A percentile compares a stretch with the other conserved stretches of the same genome.
Conservation (phyloP, 2,888 invertebrate genomes). For the Archaeoteleia sp. region DNA sequence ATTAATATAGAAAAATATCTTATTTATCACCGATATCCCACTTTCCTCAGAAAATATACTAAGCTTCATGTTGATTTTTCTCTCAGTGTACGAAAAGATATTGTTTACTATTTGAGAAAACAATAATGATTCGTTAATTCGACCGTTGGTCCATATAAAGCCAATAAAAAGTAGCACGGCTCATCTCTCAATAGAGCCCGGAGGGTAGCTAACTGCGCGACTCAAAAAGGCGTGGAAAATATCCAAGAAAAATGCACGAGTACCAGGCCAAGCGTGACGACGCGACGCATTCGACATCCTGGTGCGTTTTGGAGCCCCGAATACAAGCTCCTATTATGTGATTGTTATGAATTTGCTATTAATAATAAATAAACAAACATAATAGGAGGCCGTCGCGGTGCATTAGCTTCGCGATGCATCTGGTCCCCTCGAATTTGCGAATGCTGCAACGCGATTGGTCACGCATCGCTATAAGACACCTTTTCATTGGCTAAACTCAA, state of each 20-base stretch:
- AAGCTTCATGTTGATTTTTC: too few relatives aligned
- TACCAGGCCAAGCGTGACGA: slow-evolving; percentile 64
- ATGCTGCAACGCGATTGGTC: slow-evolving; percentile 35
- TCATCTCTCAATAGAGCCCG: slow-evolving; percentile 25
- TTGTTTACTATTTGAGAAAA: neutral
- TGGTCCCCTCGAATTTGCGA: slow-evolving; percentile 60
- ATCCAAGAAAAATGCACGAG: slow-evolving; percentile 58
- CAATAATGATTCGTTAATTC: slow-evolving; percentile 45
- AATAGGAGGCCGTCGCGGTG: slow-evolving; percentile 70
- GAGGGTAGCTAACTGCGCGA: slow-evolving; percentile 17
- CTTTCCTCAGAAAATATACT: too few relatives aligned
- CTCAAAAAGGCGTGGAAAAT: slow-evolving; percentile 66
- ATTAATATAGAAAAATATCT: too few relatives aligned
- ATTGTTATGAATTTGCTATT: slow-evolving; percentile 74
- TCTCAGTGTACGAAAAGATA: neutral
- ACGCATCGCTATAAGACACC: slow-evolving; percentile 15
- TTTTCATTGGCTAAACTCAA: slow-evolving; percentile 35
- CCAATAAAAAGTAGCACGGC: slow-evolving; percentile 39
- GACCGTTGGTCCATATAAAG: slow-evolving; percentile 45
- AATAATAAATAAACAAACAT: slow-evolving; percentile 74
- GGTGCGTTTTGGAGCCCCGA: slow-evolving; percentile 26
- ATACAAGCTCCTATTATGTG: slow-evolving; percentile 65
- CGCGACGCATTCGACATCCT: slow-evolving; percentile 57
- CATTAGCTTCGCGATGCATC: slow-evolving; percentile 70
- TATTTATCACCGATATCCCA: too few relatives aligned